Percentiles rank a stretch among this genome's conserved stretches.
Evolutionary conservation across 2,113 vertebrate genomes (phyloP).

Genomic region (Rana temporaria): DNA sequence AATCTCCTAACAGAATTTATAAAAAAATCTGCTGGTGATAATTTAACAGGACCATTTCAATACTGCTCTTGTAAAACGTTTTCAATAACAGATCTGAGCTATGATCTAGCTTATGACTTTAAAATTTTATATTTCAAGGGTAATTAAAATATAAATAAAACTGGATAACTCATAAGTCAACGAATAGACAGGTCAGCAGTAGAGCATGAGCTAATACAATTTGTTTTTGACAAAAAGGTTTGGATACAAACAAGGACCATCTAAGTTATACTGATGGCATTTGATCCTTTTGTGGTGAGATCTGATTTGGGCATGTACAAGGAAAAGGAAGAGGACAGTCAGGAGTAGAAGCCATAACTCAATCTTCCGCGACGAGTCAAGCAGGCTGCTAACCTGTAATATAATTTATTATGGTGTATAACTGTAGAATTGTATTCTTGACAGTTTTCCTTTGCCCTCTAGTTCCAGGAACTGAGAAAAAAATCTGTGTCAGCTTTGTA

Average conservation of each 20-base stretch:
- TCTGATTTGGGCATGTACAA: conserved; percentile 18
- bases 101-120: no score
- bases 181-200: not conserved
- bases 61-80: no score
- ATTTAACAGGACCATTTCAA: no score
- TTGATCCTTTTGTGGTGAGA: conserved; percentile 16
- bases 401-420: conserved; percentile 42
- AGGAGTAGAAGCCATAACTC: conserved; percentile 48
- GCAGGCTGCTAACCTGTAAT: conserved; percentile 46
- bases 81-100: no score
- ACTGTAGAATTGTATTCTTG: conserved; percentile 40
- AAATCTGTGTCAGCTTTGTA: conserved; percentile 53
- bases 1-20: no score
- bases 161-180: no score
- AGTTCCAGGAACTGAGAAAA: conserved; percentile 24
- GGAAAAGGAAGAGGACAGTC: not conserved
- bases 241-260: conserved; percentile 18
- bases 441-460: conserved; percentile 37
- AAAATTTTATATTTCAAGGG: no score
- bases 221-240: conserved; percentile 22
- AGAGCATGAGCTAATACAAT: not conserved
- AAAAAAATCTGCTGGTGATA: no score
- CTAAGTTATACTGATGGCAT: conserved; percentile 2
- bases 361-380: conserved; percentile 37
- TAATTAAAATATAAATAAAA: no score